Evolutionary conservation across 2,888 invertebrate species (phyloP), one percentile per base, ranked within the genome.

Genomic region (Lepidocyrtoides sp.): DNA sequence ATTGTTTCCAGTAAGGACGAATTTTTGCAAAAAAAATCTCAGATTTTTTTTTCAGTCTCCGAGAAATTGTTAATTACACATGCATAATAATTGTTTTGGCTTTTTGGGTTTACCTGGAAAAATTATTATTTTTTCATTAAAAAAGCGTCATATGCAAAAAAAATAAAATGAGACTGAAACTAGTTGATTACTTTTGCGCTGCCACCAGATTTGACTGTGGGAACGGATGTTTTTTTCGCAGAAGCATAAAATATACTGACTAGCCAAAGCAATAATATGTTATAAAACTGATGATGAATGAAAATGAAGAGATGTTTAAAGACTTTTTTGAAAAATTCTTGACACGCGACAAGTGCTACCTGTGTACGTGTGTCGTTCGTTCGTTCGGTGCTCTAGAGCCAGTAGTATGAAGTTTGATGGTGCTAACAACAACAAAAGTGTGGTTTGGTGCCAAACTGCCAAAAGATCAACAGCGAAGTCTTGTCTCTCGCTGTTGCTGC

Each of bases 281-380:
- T 10, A 72, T 36, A n/a, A n/a, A 32, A 17, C 36, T 41, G 36
- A 69, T 69, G 23, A 54, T 54, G 29, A 79, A 54, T 32, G 54
- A 29, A 57, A 20, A 77, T 51, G 48, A 36, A 81, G 20, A 81
- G 57, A 81, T 36, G 57, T 57, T 54, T 10, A 57, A 57, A 57
- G 14, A 36, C 12, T 75, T 75, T 48, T 77, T n/a, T n/a, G 57
- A 81, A 57, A 81, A 81, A 57, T 54, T 57, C 36, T 57, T 81
- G 81, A 81, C 81, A 81, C 81, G 81, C 81, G 81, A 81, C 81
- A 81, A 81, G 29, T 81, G 81, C 81, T 81, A 81, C 81, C 77
- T 57, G 81, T 20, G 57, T 77, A 48, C 77, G 51, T 77, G 57
- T 36, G 36, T 57, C 32, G 36, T 51, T n/a, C n/a, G n/a, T n/a